Conservation (phyloP, 2,797 vertebrate genomes). For the Nothura maculosa region DNA sequence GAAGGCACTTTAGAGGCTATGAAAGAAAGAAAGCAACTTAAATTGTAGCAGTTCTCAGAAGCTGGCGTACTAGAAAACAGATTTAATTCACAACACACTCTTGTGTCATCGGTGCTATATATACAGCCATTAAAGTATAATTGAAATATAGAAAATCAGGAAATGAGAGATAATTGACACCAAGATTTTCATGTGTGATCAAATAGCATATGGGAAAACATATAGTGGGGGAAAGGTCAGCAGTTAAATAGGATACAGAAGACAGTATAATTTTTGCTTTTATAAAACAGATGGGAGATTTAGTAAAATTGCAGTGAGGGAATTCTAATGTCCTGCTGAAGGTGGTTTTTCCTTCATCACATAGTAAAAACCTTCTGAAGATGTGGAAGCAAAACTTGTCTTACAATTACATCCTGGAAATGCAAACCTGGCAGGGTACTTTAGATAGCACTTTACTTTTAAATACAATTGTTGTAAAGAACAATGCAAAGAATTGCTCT, state of each 20-base stretch:
- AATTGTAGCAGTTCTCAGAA: constrained; percentile 45
- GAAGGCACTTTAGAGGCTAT: constrained; percentile 46
- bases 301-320: constrained; percentile 15
- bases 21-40: constrained; percentile 42
- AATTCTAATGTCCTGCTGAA: constrained; percentile 38
- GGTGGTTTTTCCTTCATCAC: constrained; percentile 6
- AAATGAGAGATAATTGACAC: constrained; percentile 15
- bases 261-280: constrained; percentile 27
- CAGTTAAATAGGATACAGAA: constrained; percentile 39
- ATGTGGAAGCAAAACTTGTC: not conserved
- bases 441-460: not conserved
- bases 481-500: not conserved
- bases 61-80: constrained; percentile 19
- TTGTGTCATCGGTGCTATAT: constrained; percentile 46
- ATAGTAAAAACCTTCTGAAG: constrained; percentile 24
- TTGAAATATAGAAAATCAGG: constrained; percentile 44
- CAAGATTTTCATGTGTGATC: constrained; percentile 38
- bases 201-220: constrained; percentile 38
- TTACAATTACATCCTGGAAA: constrained; percentile 1
- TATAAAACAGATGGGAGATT: constrained; percentile 53
- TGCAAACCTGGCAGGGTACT: not conserved
- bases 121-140: constrained; percentile 44
- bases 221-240: not conserved
- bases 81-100: constrained; percentile 40
- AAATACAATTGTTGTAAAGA: not conserved